Conservation (phyloP, 2,113 vertebrate species). For the Callithrix jacchus region DNA sequence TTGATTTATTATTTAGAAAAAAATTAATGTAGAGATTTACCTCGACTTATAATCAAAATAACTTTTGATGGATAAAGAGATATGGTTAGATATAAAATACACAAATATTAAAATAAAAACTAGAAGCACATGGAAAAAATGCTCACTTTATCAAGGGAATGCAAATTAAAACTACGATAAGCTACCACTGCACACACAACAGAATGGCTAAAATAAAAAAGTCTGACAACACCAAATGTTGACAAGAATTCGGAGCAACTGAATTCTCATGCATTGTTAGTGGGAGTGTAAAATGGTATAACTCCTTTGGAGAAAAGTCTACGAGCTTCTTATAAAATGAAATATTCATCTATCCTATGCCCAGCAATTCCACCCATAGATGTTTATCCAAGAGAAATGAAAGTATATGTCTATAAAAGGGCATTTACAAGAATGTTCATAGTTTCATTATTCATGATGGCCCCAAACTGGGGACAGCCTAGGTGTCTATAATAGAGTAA, state of each 20-base stretch:
- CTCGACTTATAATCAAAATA: constrained; percentile 20
- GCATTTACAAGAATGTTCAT: not conserved
- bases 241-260: not conserved
- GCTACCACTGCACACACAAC: not conserved
- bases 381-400: not conserved
- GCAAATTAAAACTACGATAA: not conserved
- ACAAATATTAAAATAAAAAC: constrained; percentile 19
- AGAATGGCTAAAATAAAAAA: constrained; percentile 23
- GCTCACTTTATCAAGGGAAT: constrained; percentile 9
- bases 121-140: not conserved
- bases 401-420: not conserved
- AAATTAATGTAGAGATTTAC: constrained; percentile 12
- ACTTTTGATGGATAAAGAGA: not conserved
- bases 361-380: not conserved
- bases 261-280: not conserved
- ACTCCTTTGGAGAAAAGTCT: not conserved
- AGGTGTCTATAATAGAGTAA: not conserved
- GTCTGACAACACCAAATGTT: constrained; percentile 3
- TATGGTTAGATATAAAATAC: constrained; percentile 8
- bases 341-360: not conserved
- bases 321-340: not conserved
- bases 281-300: not conserved
- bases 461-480: not conserved
- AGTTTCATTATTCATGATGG: not conserved
- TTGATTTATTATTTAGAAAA: not conserved